Evolutionary conservation across 2,888 invertebrate genomes (phyloP).

Genomic region (Nephrotoma flavescens): DNA sequence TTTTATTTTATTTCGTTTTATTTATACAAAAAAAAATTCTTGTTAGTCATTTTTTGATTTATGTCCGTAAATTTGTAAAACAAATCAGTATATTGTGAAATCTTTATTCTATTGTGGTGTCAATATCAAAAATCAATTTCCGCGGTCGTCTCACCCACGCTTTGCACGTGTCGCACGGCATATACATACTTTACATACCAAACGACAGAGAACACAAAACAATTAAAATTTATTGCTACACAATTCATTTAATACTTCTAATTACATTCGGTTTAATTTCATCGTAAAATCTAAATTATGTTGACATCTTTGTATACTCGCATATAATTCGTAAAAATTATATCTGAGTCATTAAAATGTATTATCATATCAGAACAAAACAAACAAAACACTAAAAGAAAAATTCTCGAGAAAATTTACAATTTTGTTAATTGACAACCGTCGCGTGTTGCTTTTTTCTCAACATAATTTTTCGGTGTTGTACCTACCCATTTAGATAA

Average conservation of each 20-base stretch:
- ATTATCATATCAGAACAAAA: neutral
- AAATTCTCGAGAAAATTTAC: neutral
- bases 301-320: neutral
- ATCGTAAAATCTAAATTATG: neutral
- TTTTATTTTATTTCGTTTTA: neutral
- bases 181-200: neutral
- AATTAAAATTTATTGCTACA: neutral
- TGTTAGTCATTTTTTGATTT: neutral
- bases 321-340: neutral
- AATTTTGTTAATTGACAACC: neutral
- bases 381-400: neutral
- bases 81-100: neutral
- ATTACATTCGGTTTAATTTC: neutral
- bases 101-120: neutral
- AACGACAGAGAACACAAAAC: neutral
- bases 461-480: neutral
- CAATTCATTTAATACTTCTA: neutral
- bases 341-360: neutral
- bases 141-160: neutral
- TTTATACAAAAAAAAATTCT: neutral
- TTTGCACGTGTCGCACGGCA: neutral
- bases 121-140: neutral
- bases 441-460: neutral
- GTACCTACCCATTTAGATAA: neutral
- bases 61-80: neutral